Percentiles rank a stretch among this genome's conserved stretches.
Evolutionary conservation across 1,140 invertebrate genomes (phyloP).

Genomic region (Bombus soroeensis): DNA sequence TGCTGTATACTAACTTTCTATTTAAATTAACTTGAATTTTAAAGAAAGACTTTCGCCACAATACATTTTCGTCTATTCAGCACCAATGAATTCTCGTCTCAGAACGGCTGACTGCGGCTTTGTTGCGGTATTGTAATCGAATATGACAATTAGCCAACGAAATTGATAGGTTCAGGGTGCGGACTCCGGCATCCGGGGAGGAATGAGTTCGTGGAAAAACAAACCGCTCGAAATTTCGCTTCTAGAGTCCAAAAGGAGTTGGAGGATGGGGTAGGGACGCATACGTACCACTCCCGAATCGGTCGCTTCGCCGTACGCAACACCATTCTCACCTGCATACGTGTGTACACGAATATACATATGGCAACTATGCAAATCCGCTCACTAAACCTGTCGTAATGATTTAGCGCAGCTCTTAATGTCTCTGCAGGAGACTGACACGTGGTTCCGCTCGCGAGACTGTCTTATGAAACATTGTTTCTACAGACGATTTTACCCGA

Average conservation of each 20-base stretch:
- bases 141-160: slow-evolving; percentile 9
- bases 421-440: slow-evolving; percentile 35
- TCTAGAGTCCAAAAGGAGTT: no score
- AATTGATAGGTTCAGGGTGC: not conserved
- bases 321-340: not conserved
- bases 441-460: not conserved
- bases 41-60: no score
- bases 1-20: no score
- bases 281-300: slow-evolving; percentile 1
- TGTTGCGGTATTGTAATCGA: no score
- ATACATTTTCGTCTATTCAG: no score
- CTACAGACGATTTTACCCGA: not conserved
- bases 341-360: not conserved
- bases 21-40: no score
- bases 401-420: slow-evolving; percentile 41
- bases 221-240: not conserved
- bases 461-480: slow-evolving; percentile 22
- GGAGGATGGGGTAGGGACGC: no score
- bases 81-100: no score
- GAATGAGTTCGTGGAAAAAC: not conserved
- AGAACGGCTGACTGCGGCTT: no score
- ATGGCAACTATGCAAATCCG: slow-evolving; percentile 40
- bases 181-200: not conserved
- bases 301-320: slow-evolving; percentile 16
- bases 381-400: slow-evolving; percentile 26